A percentile compares a stretch with the other conserved stretches of the same genome.
These are phyloP conservation scores for Creontiades dilutus DNA, from an alignment of 2,888 invertebrate genomes.

Conservation along the genomic window DNA sequence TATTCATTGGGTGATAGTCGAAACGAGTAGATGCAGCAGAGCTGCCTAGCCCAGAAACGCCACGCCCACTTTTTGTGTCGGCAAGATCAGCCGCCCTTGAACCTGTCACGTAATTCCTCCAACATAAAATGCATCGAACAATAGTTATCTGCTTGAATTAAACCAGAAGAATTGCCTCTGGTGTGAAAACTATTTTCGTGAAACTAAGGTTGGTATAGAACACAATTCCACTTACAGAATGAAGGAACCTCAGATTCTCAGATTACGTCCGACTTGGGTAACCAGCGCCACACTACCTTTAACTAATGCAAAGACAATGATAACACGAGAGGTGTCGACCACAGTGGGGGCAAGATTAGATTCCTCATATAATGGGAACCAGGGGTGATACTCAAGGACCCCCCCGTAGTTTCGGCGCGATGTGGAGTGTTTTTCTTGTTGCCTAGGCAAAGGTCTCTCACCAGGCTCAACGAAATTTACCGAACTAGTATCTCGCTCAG, in stretches of 20 bases:
- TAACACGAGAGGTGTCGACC: slow-evolving; percentile 33
- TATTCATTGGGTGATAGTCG: neutral
- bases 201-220: neutral
- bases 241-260: slow-evolving; percentile 18
- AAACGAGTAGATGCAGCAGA: neutral
- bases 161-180: no score
- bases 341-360: slow-evolving; percentile 19
- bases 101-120: neutral
- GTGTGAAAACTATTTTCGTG: no score
- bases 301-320: slow-evolving; percentile 62
- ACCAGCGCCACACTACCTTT: slow-evolving; percentile 35
- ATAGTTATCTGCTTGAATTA: no score
- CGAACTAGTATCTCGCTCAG: no score
- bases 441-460: neutral
- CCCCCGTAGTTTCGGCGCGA: neutral
- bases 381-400: slow-evolving; percentile 42
- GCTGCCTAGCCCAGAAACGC: no score
- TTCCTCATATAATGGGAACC: slow-evolving; percentile 24
- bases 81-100: neutral
- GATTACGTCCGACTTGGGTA: neutral
- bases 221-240: neutral
- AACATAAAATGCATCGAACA: no score
- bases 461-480: no score
- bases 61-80: neutral
- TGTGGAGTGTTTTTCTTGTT: neutral